Base-by-base conservation (phyloP, 2,113 vertebrate genomes). In the Platysteira castanea region DNA sequence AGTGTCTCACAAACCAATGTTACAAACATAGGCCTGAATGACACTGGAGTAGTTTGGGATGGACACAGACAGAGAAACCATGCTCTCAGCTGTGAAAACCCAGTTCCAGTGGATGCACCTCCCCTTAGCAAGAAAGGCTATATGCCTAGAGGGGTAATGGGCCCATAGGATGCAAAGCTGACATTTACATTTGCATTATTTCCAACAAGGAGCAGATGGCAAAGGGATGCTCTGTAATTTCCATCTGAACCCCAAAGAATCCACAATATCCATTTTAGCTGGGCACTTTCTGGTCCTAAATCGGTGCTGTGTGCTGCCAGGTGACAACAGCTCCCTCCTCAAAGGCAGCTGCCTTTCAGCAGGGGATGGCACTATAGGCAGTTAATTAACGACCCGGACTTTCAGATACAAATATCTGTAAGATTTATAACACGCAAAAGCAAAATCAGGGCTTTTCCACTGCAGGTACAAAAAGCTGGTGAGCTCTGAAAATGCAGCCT, bases 161-260 rank as follows among this genome's bases (percentile, higher is more conserved):
- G 67, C n/a, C 88, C 53, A 6, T 17, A 61, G 84, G n/a, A 56
- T 50, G 83, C 53, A 93, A 84, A 84, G 14, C 35, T 92, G 94
- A 94, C 88, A 92, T 95, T 90, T 94, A 86, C 63, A 95, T 77
- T 73, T 76, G 37, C 88, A 69, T 83, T 76, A 83, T 68, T 88
- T 85, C 85, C 95, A 92, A 26, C 37, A 39, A 17, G 30, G 75
- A 95, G 83, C 88, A 97, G 90, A 90, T 93, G 88, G 92, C 79
- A 88, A 90, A 88, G 79, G 76, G 68, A 77, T 8, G 7, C 50
- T 86, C 57, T 5, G 2, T 83, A 73, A 84, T 89, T 88, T 94
- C 75, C 39, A 44, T 15, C 37, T 49, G 92, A 94, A 93, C 59
- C 65, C 90, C 53, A 64, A 90, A 95, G 75, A 83, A 86, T 88